Base-by-base conservation (phyloP, 2,113 vertebrate species). In the Phrynocephalus versicolor region DNA sequence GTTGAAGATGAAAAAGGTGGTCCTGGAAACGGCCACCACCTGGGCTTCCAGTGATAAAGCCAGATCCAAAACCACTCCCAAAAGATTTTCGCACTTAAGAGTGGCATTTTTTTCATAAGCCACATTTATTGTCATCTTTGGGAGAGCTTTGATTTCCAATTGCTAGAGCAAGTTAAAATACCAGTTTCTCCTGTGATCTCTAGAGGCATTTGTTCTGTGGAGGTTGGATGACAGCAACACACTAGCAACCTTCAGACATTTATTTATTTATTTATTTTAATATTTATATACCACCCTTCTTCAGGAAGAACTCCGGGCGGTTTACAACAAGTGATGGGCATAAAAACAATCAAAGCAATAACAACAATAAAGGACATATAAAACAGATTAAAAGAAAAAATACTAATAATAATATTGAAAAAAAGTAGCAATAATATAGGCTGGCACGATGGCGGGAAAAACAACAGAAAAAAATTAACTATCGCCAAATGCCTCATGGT, bases 361-460 rank as follows among this genome's bases (percentile, higher is more conserved):
- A n/a, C n/a, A n/a, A n/a, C n/a, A n/a, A n/a, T n/a, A n/a, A n/a
- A n/a, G n/a, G n/a, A n/a, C n/a, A n/a, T n/a, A n/a, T n/a, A n/a
- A n/a, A n/a, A n/a, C n/a, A n/a, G n/a, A n/a, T n/a, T n/a, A n/a
- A n/a, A n/a, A n/a, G 6, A 19, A 3, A 45, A 55, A 51, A 21
- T 14, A 95, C 97, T 45, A 95, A 81, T 10, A 88, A 96, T 67
- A 85, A 94, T n/a, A 95, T 93, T 9, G 37, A 45, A 3, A 58
- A 76, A 30, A 94, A 94, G 86, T 96, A 86, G 77, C 65, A 67
- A 33, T 75, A 91, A 6, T 23, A 18, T 64, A 64, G 2, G 10
- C 25, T 64, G 62, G 62, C 19, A 65, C 7, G 10, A 65, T 25
- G 16, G 27, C 62, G 2, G 25, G 23, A 27, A 25, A 65, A 25